These are phyloP conservation scores for Myripristis murdjan DNA, from an alignment of 2,797 vertebrate species.

Conservation along the genomic window DNA sequence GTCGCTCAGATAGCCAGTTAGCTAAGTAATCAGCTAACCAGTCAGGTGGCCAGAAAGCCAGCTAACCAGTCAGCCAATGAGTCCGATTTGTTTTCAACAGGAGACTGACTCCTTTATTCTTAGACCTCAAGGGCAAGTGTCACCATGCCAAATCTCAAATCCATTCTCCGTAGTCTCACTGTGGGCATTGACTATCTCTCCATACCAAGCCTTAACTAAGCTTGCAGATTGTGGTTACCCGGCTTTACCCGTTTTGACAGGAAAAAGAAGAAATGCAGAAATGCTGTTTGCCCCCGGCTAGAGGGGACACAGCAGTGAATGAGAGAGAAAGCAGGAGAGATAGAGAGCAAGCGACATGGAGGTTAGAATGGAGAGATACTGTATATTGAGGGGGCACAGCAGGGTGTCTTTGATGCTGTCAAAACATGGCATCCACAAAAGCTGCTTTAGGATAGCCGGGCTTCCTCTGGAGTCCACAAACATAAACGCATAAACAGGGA, in stretches of 20 bases:
- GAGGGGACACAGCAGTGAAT: conserved; percentile 25
- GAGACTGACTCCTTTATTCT: too few species aligned
- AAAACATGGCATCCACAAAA: conserved; percentile 38
- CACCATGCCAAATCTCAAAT: background rate
- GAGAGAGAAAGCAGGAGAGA: conserved; percentile 18
- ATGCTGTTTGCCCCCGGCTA: conserved; percentile 20
- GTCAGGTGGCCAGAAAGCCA: too few species aligned
- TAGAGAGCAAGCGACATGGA: conserved; percentile 7
- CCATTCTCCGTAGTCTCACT: background rate
- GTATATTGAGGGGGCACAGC: conserved; percentile 45
- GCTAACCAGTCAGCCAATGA: too few species aligned
- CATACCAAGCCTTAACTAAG: background rate
- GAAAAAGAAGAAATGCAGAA: background rate
- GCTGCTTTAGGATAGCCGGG: conserved; percentile 22
- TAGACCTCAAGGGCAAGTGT: too few species aligned
- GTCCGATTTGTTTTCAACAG: too few species aligned
- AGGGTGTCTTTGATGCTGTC: conserved; percentile 49
- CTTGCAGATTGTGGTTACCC: conserved; percentile 1
- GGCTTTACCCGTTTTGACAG: conserved; percentile 8
- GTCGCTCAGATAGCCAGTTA: conserved; percentile 10
- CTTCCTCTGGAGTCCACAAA: conserved; percentile 34
- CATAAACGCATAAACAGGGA: conserved; percentile 10
- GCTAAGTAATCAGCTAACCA: too few species aligned
- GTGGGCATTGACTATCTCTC: background rate
- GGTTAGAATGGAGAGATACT: conserved; percentile 29